These are phyloP conservation scores for Natrix natrix DNA, from an alignment of 2,797 vertebrate genomes.

Conservation along the genomic window DNA sequence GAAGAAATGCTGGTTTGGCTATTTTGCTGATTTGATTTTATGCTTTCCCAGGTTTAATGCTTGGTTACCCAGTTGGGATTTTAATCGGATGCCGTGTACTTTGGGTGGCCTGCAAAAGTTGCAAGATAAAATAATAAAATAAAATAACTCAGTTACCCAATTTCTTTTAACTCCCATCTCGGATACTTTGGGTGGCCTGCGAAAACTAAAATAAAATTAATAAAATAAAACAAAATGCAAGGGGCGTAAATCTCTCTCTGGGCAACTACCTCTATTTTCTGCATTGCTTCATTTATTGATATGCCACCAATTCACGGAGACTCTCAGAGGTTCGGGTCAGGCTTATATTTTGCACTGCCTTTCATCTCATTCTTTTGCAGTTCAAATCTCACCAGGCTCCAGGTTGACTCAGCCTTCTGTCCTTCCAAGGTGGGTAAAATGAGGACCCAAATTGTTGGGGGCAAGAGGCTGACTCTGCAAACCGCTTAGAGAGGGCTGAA, in stretches of 20 bases:
- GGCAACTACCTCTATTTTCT: neutral
- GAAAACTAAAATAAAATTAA: neutral
- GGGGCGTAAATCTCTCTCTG: neutral
- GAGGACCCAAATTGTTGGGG: too few species aligned
- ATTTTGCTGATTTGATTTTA: neutral
- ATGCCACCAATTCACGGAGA: neutral
- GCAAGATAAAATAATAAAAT: neutral
- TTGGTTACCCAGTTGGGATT: neutral
- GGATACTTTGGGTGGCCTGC: neutral
- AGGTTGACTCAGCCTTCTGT: too few species aligned
- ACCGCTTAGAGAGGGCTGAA: too few species aligned
- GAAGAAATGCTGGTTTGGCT: neutral
- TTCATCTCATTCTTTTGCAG: too few species aligned
- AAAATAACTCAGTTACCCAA: neutral
- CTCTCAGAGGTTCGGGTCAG: neutral
- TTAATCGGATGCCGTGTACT: neutral
- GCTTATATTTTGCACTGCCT: neutral
- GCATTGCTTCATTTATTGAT: neutral
- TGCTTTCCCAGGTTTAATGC: neutral
- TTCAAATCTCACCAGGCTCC: too few species aligned
- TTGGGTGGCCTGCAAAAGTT: neutral
- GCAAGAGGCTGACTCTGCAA: too few species aligned
- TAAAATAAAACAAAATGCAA: neutral
- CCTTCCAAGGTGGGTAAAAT: too few species aligned
- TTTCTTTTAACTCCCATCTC: neutral